Percentiles rank a stretch among this genome's conserved stretches.
Conservation (phyloP, 2,888 invertebrate species). For the Apotomis turbidana region DNA sequence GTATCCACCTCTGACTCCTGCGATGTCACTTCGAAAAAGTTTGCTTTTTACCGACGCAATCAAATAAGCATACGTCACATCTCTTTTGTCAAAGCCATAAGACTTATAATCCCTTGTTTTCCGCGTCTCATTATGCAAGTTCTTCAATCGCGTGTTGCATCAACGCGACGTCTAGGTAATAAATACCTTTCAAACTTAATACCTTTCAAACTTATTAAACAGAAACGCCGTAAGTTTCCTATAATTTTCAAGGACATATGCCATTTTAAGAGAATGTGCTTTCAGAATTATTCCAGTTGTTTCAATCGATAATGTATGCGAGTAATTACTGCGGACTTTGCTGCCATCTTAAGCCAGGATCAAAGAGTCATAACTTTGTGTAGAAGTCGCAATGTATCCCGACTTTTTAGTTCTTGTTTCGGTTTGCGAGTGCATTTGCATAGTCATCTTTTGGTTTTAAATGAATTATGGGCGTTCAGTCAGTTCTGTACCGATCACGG, state of each 20-base stretch:
- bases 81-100: neutral
- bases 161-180: constrained; percentile 69
- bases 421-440: constrained; percentile 60
- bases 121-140: neutral
- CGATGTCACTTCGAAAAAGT: constrained; percentile 19
- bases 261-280: constrained; percentile 19
- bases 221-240: neutral
- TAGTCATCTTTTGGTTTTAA: constrained; percentile 62
- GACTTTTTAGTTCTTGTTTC: neutral
- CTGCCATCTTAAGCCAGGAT: constrained; percentile 5
- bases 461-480: constrained; percentile 52
- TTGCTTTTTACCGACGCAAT: neutral
- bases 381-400: neutral
- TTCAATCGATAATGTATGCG: constrained; percentile 68
- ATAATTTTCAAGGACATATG: neutral
- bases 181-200: constrained; percentile 57
- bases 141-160: constrained; percentile 61
- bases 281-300: constrained; percentile 49
- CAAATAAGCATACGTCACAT: neutral
- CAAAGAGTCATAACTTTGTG: neutral
- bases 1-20: neutral
- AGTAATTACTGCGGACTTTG: constrained; percentile 63
- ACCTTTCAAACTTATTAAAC: constrained; percentile 37
- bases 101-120: neutral
- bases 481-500: constrained; percentile 16